Base-by-base conservation (phyloP, 2,113 vertebrate species). In the Scytalopus superciliaris region DNA sequence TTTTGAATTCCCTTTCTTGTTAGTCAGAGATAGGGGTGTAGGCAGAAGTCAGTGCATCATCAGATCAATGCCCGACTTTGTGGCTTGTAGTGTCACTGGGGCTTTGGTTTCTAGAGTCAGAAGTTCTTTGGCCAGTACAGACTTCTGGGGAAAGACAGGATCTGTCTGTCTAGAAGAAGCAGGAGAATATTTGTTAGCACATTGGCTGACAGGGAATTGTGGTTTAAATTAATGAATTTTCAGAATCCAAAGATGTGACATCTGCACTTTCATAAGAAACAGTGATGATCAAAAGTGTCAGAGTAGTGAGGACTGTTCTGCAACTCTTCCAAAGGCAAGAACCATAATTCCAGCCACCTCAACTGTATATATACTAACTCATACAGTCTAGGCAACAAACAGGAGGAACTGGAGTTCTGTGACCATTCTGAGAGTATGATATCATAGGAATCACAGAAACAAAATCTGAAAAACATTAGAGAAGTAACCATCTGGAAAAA, bases 281-380 rank as follows among this genome's bases (percentile, higher is more conserved):
- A 53, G 8, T 68, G 5, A 53, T 27, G 4, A 79, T 8, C 28
- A 35, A 22, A 25, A 1, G 4, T 19, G n/a, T 17, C 33, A 31
- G 5, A 50, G 5, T 31, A 66, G 31, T 37, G 17, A 79, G 12
- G 40, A 66, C 52, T 72, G 7, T 4, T 67, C 47, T 47, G 35
- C 28, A 59, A 10, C 1, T 13, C 21, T 87, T 62, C 40, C 27
- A 67, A 67, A 92, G 30, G 8, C 19, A 47, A 39, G 30, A 39
- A 64, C 1, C 5, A 0, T 37, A 40, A 25, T 5, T 39, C 18
- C 9, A 44, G 13, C 4, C 16, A 68, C 10, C 8, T 30, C 13
- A 73, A 67, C 23, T 19, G 4, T 8, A 5, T 14, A 17, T 47
- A 44, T 10, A 39, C 14, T 8, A 53, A 19, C 28, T 19, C 9